Evolutionary conservation across 1,140 invertebrate species (phyloP), one percentile per base, ranked within the genome.

Genomic region (Solenopsis fugax): DNA sequence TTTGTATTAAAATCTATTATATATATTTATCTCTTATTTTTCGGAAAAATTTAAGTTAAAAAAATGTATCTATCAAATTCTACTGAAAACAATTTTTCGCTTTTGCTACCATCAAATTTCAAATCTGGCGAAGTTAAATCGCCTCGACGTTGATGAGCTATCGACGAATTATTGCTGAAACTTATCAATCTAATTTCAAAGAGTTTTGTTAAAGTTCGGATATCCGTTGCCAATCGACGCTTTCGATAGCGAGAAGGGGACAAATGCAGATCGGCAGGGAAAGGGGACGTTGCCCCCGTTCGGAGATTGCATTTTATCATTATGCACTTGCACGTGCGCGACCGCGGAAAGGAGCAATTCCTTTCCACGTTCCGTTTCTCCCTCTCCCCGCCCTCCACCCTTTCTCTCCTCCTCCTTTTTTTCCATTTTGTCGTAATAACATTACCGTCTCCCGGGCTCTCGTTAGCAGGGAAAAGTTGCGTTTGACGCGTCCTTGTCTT

Each of bases 271-370:
- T 41, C 7, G n/a, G 34, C 21, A 45, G 54, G 37, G 34, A 45
- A n/a, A 48, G 41, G 58, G 48, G 45, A 52, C 77, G 10, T 41
- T 80, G n/a, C n/a, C 29, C 34, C 13, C 45, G 12, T 56, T 9
- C 21, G 78, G 16, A 69, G n/a, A 81, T 81, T 81, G 64, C 50
- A 81, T 56, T 71, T 81, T 71, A 81, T 71, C 64, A 29, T 65
- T 69, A 50, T 24, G 45, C 78, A 29, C 21, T 54, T 71, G 37
- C 50, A 72, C 2, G 16, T 21, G 37, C n/a, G 7, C 60, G 34
- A 78, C 16, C 45, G 58, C 41, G 41, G 29, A 65, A 65, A 80
- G 62, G 77, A 34, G 76, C n/a, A 18, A 73, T 72, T 48, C 24
- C 37, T 81, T 71, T 56, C 37, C 50, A 72, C 21, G 37, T 45